Base-by-base conservation (phyloP, 2,888 invertebrate genomes). In the Pharmacophagus antenor region DNA sequence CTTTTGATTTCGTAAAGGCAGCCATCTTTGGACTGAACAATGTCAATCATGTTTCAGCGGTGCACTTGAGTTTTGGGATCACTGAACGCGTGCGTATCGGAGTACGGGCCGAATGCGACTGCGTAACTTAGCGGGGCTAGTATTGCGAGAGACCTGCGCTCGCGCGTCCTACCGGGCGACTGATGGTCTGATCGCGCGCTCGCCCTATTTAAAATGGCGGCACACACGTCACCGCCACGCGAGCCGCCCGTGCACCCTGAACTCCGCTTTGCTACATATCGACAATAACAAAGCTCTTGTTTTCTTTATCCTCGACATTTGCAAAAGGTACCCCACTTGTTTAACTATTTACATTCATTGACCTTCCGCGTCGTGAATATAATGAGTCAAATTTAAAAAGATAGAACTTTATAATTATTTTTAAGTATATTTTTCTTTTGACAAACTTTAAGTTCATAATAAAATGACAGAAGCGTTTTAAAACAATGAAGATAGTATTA, bases 1-100 rank as follows among this genome's bases (percentile, higher is more conserved):
- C 93, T 93, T 82, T 92, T 92, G 79, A 94, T 91, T 80, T 94
- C 94, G 82, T 94, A 94, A 63, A 94, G 91, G 87, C 93, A 93
- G 78, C 91, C 92, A 85, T 90, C 85, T 71, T 82, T 79, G 66
- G 85, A 82, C 76, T 86, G 84, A 73, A 82, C 84, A 70, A 87
- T 75, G 71, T 88, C 88, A 67, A 90, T 85, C 90, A 91, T 89
- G 69, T 79, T 72, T 74, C 69, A 70, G 65, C 63, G 62, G 65
- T 67, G 62, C 69, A 76, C 64, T 70, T 67, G 66, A 70, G 63
- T 80, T 77, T 71, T 47, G 77, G 74, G 75, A 74, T 72, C 76
- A 82, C 77, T 68, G 65, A 71, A 71, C 67, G 69, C 67, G 70
- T 73, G 70, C 72, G 79, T 71, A 70, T 72, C 74, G 74, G 76